Conservation (phyloP, 2,797 vertebrate species). For the Bufotes viridis region DNA sequence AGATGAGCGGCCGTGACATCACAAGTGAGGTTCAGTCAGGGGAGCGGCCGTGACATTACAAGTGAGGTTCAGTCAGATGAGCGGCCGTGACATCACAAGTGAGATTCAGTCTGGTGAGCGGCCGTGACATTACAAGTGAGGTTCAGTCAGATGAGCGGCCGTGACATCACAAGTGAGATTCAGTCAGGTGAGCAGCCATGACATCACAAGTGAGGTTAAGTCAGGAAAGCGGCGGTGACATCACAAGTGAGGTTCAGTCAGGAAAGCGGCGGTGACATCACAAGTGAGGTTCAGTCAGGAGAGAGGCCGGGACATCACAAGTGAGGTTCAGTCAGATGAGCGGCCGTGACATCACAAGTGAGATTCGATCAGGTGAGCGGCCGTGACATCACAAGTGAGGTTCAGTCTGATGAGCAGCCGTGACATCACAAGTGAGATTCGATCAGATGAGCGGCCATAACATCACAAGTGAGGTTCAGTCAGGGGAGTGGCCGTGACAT, state of each 20-base stretch:
- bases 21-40: neutral
- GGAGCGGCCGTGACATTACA: neutral
- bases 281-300: neutral
- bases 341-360: neutral
- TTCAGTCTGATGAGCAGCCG: too few species aligned
- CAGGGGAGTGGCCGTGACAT: too few species aligned
- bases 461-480: too few species aligned
- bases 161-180: neutral
- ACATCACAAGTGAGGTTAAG: neutral
- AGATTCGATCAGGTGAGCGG: too few species aligned
- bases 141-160: neutral
- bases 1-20: neutral
- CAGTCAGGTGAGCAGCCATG: neutral
- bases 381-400: neutral
- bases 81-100: neutral
- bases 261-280: neutral
- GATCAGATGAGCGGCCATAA: too few species aligned
- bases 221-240: neutral
- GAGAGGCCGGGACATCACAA: neutral
- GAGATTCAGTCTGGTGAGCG: neutral
- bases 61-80: neutral
- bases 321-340: neutral
- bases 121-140: neutral
- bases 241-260: neutral
- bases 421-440: too few species aligned